Percentiles rank a stretch among this genome's conserved stretches.
Conservation (phyloP, 2,113 vertebrate species). For the Alaudala cheleensis region DNA sequence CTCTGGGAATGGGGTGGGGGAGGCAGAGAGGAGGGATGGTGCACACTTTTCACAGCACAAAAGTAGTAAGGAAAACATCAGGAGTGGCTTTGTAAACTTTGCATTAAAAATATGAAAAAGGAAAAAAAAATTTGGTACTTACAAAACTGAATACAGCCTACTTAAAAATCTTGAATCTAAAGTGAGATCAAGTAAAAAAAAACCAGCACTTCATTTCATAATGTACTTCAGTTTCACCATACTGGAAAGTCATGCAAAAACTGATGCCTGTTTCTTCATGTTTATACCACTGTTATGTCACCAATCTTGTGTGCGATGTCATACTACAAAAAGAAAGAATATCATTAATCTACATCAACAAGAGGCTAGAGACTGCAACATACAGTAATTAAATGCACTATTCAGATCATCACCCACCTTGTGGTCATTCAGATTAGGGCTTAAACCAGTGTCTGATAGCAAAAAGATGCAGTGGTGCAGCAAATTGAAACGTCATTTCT, state of each 20-base stretch:
- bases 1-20: fast-evolving
- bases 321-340: constrained; percentile 76
- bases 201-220: constrained; percentile 44
- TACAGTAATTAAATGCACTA: not conserved
- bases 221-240: constrained; percentile 69
- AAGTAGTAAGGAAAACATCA: constrained; percentile 51
- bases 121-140: constrained; percentile 64
- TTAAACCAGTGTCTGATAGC: not conserved
- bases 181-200: constrained; percentile 36
- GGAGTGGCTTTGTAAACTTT: constrained; percentile 59
- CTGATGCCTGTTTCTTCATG: constrained; percentile 60
- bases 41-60: constrained; percentile 30
- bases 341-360: constrained; percentile 45
- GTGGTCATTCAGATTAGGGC: not conserved
- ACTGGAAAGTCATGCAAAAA: constrained; percentile 62
- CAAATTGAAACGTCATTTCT: not conserved
- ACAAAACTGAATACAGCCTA: constrained; percentile 57
- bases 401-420: not conserved
- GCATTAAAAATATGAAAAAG: constrained; percentile 63
- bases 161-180: constrained; percentile 56
- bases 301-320: constrained; percentile 69
- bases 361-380: not conserved
- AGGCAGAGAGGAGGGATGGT: not conserved
- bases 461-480: not conserved
- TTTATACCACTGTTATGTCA: constrained; percentile 78